Evolutionary conservation across 2,888 invertebrate genomes (phyloP).

Genomic region (Cheilosia grossa): DNA sequence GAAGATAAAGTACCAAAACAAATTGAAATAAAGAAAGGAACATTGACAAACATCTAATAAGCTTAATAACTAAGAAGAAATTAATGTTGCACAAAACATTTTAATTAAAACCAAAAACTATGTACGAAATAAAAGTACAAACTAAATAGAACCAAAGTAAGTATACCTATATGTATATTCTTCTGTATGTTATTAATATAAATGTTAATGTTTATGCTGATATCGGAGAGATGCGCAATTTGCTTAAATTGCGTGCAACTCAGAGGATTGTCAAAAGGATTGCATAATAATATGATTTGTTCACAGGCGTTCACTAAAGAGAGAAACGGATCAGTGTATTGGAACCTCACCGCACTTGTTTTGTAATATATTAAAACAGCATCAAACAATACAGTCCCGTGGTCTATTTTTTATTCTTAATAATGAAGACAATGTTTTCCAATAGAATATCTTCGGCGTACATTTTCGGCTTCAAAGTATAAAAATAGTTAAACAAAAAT

Average conservation of each 20-base stretch:
- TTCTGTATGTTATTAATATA: conserved; percentile 5
- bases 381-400: no score
- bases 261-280: background rate
- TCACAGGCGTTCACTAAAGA: background rate
- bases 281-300: conserved; percentile 6
- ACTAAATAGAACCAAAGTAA: conserved; percentile 9
- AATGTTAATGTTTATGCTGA: background rate
- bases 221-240: background rate
- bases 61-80: conserved; percentile 52
- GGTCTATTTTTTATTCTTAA: no score
- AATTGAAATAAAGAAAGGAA: conserved; percentile 31
- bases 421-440: no score
- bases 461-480: background rate
- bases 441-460: no score
- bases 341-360: no score
- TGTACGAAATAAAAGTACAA: conserved; percentile 12
- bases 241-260: background rate
- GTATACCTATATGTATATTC: conserved; percentile 1
- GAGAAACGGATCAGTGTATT: no score
- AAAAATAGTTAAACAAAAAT: background rate
- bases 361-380: no score
- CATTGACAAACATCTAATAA: conserved; percentile 71
- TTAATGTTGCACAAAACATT: conserved; percentile 46
- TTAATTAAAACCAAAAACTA: conserved; percentile 21
- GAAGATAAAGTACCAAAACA: conserved; percentile 34